Evolutionary conservation across 2,888 invertebrate genomes (phyloP), one percentile per base, ranked within the genome.

Genomic region (Listrodromus nycthemerus): DNA sequence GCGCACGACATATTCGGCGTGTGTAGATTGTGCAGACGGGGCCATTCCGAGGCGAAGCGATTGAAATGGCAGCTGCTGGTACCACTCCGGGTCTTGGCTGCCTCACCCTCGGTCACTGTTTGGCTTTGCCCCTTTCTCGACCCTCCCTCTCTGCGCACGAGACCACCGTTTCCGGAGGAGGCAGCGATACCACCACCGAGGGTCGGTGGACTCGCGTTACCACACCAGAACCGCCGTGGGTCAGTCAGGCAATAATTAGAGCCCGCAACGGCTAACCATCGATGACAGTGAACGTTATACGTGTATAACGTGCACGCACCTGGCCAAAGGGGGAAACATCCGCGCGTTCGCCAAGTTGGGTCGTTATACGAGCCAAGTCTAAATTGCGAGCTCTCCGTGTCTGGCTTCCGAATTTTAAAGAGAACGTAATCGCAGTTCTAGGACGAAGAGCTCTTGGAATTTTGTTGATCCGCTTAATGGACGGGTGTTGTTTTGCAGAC

Each of bases 51-150:
- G 65, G 71, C 80, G 73, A 73, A 71, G 73, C 80, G 41, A 73
- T 73, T 65, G 80, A 80, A 80, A 61, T 41, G 71, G 55, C 80
- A 73, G 80, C 80, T 80, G 80, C 55, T 73, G 66, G 66, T 66
- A 55, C 52, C 52, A 55, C 52, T 65, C 73, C 73, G 37, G 52
- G 52, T 65, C 50, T 70, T 30, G 45, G 37, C 19, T 58, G 13
- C 50, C 30, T 48, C 27, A n/a, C 52, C 19, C 30, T 41, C 70
- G 37, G 37, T 8, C 63, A 37, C 63, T 37, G 63, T 37, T 65
- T 19, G 37, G 58, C 37, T 65, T 37, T 37, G 33, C 19, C 63
- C 63, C n/a, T 65, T n/a, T 65, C 37, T 19, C 63, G n/a, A 19
- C 19, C 33, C 63, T 37, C 33, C 8, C 16, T 65, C 33, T 1